phyloP scores from a whole-genome alignment of 2,797 vertebrate species.

The Sebastes baramenuke region DNA sequence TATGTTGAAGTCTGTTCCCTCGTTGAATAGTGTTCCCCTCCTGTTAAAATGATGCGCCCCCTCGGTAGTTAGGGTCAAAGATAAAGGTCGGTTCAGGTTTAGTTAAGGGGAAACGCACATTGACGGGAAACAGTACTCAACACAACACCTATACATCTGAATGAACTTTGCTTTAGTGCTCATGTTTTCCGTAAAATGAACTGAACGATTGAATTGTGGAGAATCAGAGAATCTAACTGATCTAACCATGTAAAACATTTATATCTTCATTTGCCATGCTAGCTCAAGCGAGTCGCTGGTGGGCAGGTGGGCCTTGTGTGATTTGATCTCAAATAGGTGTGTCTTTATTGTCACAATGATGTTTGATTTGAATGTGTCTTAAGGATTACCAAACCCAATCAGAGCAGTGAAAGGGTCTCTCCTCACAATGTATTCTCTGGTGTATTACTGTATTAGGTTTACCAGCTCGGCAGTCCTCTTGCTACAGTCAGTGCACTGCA shows the following conservation, averaged over 20 bases:
- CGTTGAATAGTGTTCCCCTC: neutral
- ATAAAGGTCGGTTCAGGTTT: neutral
- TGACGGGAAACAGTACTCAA: neutral
- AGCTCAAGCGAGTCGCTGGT: no score
- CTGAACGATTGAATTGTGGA: neutral
- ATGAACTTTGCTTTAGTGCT: neutral
- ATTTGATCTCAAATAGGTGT: neutral
- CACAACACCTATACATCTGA: neutral
- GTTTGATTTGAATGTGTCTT: neutral
- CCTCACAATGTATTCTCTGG: neutral
- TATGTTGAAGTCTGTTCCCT: neutral
- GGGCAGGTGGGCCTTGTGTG: neutral
- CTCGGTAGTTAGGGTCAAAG: neutral
- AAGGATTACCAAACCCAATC: neutral
- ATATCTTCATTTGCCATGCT: neutral
- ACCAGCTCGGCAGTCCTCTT: slow-evolving; percentile 7
- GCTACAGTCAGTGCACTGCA: slow-evolving; percentile 1
- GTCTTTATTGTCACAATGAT: neutral
- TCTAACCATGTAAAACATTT: neutral
- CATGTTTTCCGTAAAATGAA: neutral
- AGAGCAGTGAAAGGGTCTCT: neutral
- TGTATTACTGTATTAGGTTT: neutral
- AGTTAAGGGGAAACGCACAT: neutral
- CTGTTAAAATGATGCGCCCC: neutral
- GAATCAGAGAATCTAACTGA: neutral